Evolutionary conservation across 2,888 invertebrate genomes (phyloP).

Genomic region (Drosophila birchii): DNA sequence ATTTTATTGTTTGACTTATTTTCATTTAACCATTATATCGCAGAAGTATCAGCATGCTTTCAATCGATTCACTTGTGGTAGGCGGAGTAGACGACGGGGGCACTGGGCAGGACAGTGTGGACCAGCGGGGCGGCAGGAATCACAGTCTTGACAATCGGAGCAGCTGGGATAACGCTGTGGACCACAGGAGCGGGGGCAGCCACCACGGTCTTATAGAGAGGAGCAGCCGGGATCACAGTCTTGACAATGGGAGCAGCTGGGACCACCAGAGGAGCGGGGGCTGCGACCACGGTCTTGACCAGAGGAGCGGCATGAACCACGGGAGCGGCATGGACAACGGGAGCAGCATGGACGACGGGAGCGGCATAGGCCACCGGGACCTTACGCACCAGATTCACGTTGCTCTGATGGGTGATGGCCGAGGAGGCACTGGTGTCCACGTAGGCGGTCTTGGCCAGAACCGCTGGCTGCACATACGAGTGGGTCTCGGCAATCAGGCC

Average conservation of each 20-base stretch:
- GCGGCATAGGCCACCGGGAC: conserved; percentile 83
- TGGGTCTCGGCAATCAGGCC: conserved; percentile 80
- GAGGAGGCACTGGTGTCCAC: conserved; percentile 83
- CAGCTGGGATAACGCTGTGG: conserved; percentile 48
- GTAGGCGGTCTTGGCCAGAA: conserved; percentile 80
- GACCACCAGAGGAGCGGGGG: conserved; percentile 53
- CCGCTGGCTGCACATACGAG: conserved; percentile 78
- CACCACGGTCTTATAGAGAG: conserved; percentile 25
- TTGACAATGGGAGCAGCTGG: conserved; percentile 53
- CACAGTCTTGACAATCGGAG: conserved; percentile 53
- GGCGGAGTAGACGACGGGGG: conserved; percentile 65
- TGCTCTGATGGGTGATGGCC: conserved; percentile 87
- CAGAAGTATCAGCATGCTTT: conserved; percentile 27
- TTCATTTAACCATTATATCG: conserved; percentile 5
- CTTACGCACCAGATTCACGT: conserved; percentile 85
- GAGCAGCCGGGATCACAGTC: conserved; percentile 59
- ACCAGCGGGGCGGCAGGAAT: conserved; percentile 57
- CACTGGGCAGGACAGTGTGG: conserved; percentile 24
- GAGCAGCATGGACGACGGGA: conserved; percentile 56
- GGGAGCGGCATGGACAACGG: conserved; percentile 51
- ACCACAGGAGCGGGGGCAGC: conserved; percentile 56
- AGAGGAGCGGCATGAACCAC: conserved; percentile 55
- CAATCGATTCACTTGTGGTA: conserved; percentile 62
- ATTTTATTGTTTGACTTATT: not conserved
- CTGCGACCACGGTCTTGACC: conserved; percentile 49